Base-by-base conservation (phyloP, 2,888 invertebrate genomes). In the Eupithecia vulgata region DNA sequence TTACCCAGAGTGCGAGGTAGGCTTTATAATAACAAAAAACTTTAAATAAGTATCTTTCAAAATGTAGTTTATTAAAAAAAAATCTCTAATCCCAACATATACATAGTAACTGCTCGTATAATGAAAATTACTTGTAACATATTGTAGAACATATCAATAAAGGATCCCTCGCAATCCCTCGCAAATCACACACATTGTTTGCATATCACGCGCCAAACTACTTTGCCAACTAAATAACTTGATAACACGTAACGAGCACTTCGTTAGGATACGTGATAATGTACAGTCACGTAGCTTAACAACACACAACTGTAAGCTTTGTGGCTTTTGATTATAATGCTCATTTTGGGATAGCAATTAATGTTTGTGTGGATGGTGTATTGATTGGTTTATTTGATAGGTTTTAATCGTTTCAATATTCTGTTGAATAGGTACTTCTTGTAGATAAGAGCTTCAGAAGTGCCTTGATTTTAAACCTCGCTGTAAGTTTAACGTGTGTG, bases 131-230 rank as follows among this genome's bases (percentile, higher is more conserved):
- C 48, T 48, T n/a, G n/a, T n/a, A 48, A 52, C 52, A 52, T 52
- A 52, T 48, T 52, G 52, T 21, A 52, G 10, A 21, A 21, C n/a
- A 48, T 21, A 21, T 48, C 48, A 48, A 21, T 52, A 52, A 45
- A n/a, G 48, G n/a, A 57, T 57, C 25, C 57, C 13, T 25, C 52
- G 12, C 21, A 52, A 21, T n/a, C n/a, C n/a, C n/a, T n/a, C 35
- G 34, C 17, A 62, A 62, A 64, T 64, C 37, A 35, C 62, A 37
- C 62, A n/a, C 62, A 35, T 62, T 64, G 62, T 64, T 64, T n/a
- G 62, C 65, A 42, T 65, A 65, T 65, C 65, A 37, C 65, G n/a
- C 37, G 25, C 65, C 25, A 65, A 65, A 65, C 21, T 65, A 65
- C 65, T 65, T 65, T 40, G 21, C 40, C 40, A 65, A 65, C 65